A percentile compares a stretch with the other conserved stretches of the same genome.
Conservation (phyloP, 2,888 invertebrate species). For the Phortica okadai region DNA sequence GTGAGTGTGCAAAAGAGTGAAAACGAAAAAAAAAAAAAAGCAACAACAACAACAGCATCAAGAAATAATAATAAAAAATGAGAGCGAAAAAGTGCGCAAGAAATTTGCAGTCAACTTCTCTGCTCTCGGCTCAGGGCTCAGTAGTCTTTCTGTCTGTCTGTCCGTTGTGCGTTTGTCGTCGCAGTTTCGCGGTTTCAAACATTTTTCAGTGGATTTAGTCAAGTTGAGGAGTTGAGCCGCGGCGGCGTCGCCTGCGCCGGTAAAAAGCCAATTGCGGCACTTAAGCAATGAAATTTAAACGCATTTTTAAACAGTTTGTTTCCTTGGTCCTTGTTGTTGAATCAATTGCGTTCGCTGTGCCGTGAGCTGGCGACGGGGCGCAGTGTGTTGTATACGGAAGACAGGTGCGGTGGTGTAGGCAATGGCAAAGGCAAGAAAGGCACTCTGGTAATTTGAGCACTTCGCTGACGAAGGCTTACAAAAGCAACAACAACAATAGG, state of each 20-base stretch:
- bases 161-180: slow-evolving; percentile 41
- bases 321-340: slow-evolving; percentile 9
- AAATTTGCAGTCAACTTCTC: not conserved
- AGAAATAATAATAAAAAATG: not conserved
- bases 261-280: slow-evolving; percentile 46
- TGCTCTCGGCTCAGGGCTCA: not conserved
- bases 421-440: slow-evolving; percentile 16
- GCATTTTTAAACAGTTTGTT: slow-evolving; percentile 48
- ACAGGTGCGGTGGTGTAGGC: not conserved
- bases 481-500: not conserved
- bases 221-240: not conserved
- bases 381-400: not conserved
- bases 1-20: slow-evolving; percentile 55
- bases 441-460: slow-evolving; percentile 33
- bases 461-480: slow-evolving; percentile 11
- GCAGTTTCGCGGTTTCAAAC: slow-evolving; percentile 65
- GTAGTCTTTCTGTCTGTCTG: too few relatives aligned
- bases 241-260: slow-evolving; percentile 28
- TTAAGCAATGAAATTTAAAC: slow-evolving; percentile 70
- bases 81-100: too few relatives aligned
- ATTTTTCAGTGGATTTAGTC: slow-evolving; percentile 36
- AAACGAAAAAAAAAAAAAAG: not conserved
- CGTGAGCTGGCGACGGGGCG: not conserved
- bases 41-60: not conserved
- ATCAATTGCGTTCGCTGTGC: not conserved